Evolutionary conservation across 2,797 vertebrate genomes (phyloP).

Genomic region (Artibeus jamaicensis): DNA sequence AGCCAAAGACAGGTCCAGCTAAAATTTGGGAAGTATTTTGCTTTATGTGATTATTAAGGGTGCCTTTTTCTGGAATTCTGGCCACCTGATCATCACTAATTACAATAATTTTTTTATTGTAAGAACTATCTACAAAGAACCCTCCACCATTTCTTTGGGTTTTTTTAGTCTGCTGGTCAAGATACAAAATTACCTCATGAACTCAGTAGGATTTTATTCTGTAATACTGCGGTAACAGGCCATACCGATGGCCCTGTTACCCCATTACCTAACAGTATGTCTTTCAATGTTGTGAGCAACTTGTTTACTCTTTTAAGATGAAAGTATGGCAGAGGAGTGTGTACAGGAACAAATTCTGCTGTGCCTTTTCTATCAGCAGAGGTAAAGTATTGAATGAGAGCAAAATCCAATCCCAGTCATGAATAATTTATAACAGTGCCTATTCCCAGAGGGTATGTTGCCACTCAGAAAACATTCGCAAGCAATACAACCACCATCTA

Average conservation of each 20-base stretch:
- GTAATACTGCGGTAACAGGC: not conserved
- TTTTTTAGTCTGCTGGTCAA: slow-evolving; percentile 6
- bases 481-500: not conserved
- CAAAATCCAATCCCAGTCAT: slow-evolving; percentile 24
- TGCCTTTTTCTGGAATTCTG: not conserved
- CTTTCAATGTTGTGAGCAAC: not conserved
- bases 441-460: not conserved
- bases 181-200: not conserved
- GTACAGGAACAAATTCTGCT: not conserved
- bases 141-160: not conserved
- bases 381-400: not conserved
- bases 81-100: not conserved
- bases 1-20: not conserved
- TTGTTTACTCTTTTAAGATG: not conserved
- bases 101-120: not conserved
- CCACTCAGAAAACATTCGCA: slow-evolving; percentile 27
- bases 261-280: not conserved
- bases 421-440: slow-evolving; percentile 15
- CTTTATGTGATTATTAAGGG: not conserved
- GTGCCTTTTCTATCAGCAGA: not conserved
- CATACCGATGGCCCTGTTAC: not conserved
- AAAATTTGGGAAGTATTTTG: not conserved
- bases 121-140: not conserved
- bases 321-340: not conserved
- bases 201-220: not conserved